Conservation (phyloP, 92 coral and sea anemone genomes). For the Siderastrea siderea region DNA sequence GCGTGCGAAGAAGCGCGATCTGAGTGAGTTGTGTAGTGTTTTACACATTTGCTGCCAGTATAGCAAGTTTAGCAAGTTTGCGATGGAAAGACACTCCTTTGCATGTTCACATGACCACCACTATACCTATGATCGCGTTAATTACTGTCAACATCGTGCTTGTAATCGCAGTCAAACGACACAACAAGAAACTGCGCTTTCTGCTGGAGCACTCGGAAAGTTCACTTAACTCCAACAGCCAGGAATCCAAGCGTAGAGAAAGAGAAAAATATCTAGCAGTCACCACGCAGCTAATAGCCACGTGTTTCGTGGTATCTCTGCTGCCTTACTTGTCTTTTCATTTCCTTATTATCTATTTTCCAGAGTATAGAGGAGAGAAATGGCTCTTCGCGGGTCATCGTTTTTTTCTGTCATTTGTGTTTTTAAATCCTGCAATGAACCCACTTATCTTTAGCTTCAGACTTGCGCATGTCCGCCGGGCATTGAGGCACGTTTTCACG, state of each 20-base stretch:
- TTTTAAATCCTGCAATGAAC: neutral
- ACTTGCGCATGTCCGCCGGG: constrained; percentile 6
- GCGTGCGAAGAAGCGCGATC: neutral
- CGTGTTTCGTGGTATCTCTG: neutral
- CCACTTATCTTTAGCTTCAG: constrained; percentile 12
- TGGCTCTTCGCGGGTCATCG: neutral
- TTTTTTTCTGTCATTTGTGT: neutral
- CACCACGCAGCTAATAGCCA: constrained; percentile 9
- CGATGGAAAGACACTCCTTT: neutral
- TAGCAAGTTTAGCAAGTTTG: neutral
- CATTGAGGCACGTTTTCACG: constrained; percentile 19
- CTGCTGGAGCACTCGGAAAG: neutral
- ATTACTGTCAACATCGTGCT: neutral
- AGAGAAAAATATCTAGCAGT: neutral
- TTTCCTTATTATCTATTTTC: neutral
- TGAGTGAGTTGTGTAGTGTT: neutral
- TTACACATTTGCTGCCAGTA: neutral
- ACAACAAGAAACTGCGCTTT: neutral
- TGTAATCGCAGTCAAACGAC: neutral
- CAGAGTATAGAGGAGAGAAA: neutral
- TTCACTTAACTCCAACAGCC: neutral
- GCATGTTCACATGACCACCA: neutral
- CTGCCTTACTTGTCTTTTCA: neutral
- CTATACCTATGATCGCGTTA: neutral
- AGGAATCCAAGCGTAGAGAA: neutral